A percentile compares a stretch with the other conserved stretches of the same genome.
phyloP scores from a whole-genome alignment of 2,797 vertebrate species.

The Triplophysa yarkandensis region DNA sequence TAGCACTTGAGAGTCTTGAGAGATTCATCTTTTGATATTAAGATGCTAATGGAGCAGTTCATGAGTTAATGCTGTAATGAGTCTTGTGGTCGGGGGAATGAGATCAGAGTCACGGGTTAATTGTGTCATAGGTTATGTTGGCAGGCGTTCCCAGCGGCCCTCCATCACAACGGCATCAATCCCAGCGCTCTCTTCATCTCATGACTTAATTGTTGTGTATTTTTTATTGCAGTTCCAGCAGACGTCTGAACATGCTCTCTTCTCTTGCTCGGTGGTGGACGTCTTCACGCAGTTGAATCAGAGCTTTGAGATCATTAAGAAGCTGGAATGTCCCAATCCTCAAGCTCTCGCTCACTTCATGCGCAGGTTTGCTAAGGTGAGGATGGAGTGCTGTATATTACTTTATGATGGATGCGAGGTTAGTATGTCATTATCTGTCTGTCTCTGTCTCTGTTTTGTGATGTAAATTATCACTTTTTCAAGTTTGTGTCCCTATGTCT shows the following conservation, averaged over 20 bases:
- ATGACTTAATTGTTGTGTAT: background rate
- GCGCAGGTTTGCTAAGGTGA: conserved; percentile 98
- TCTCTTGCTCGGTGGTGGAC: conserved; percentile 97
- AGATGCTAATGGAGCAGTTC: conserved; percentile 30
- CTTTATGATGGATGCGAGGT: too few species aligned
- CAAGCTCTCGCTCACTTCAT: conserved; percentile 97
- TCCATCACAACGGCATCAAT: background rate
- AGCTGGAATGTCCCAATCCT: conserved; percentile 97
- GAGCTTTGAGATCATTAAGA: conserved; percentile 98
- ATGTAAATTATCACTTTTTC: too few species aligned
- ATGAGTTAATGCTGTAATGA: conserved; percentile 26
- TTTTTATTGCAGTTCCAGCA: conserved; percentile 86
- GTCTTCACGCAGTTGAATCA: conserved; percentile 99
- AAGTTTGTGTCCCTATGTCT: too few species aligned
- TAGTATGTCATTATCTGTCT: too few species aligned
- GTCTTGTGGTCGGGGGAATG: conserved; percentile 12
- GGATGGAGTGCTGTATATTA: conserved; percentile 5
- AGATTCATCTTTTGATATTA: conserved; percentile 20
- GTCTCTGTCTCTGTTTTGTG: too few species aligned
- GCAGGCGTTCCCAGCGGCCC: conserved; percentile 7
- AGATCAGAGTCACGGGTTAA: conserved; percentile 24
- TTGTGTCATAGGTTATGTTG: conserved; percentile 36
- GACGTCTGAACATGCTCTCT: conserved; percentile 96
- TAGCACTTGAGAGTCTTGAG: background rate
- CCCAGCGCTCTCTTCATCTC: too few species aligned